A percentile compares a stretch with the other conserved stretches of the same genome.
These are phyloP conservation scores for Corythornis cristatus DNA, from an alignment of 2,113 vertebrate genomes.

Conservation along the genomic window DNA sequence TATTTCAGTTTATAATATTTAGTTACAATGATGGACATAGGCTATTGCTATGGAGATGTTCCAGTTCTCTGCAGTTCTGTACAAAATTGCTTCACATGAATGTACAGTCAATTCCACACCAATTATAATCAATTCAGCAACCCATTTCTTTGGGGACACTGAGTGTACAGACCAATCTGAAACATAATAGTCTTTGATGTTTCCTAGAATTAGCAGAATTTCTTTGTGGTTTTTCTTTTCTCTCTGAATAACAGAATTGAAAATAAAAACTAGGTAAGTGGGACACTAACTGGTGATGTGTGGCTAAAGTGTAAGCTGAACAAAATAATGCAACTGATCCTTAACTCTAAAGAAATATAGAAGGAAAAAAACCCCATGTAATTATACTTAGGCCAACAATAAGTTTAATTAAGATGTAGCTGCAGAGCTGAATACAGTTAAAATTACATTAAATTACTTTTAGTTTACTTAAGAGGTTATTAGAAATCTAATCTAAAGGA, in stretches of 20 bases:
- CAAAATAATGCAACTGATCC: background rate
- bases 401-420: conserved; percentile 49
- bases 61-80: conserved; percentile 34
- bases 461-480: conserved; percentile 14
- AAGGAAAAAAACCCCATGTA: background rate
- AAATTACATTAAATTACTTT: conserved; percentile 39
- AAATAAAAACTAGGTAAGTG: conserved; percentile 1
- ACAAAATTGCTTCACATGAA: conserved; percentile 28
- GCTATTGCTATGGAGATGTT: conserved; percentile 3
- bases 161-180: conserved; percentile 11
- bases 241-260: background rate
- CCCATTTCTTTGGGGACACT: background rate
- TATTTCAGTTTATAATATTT: conserved; percentile 5
- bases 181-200: conserved; percentile 6
- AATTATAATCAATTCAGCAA: conserved; percentile 40
- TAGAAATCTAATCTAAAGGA: conserved; percentile 16
- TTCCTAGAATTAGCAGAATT: background rate
- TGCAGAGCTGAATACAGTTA: conserved; percentile 5
- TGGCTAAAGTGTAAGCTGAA: background rate
- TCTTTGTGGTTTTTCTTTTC: background rate
- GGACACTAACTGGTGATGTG: background rate
- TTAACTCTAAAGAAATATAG: background rate
- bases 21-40: background rate
- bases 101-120: background rate
- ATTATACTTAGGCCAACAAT: conserved; percentile 27